Base-by-base conservation (phyloP, 2,888 invertebrate genomes). In the Melanostoma scalare region DNA sequence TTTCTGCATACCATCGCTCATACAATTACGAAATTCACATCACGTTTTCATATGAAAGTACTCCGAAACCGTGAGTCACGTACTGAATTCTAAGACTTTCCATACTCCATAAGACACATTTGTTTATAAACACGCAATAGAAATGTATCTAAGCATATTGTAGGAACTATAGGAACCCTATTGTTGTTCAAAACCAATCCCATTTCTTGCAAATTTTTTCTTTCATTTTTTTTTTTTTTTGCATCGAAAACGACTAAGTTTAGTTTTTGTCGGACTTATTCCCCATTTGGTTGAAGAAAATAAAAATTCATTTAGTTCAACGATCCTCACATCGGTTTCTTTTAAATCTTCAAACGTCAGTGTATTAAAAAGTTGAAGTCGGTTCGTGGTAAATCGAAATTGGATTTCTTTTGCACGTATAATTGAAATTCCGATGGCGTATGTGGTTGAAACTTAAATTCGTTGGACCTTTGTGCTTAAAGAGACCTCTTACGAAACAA, bases 41-140 rank as follows among this genome's bases (percentile, higher is more conserved):
- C 80, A 80, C 80, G 80, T 80, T 65, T 56, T 46, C 36, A 38
- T 69, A 52, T 42, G 33, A 60, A 60, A 60, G 60, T 33, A 60
- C 33, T 2, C 44, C 44, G 33, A 60, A 46, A 58, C 5, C 35
- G 44, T 46, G 53, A 61, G 65, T 80, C 80, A 80, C 80, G 80
- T 80, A 80, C 65, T 35, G 8, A 30, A 35, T 31, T 42, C 30
- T 36, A 61, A 80, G 75, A 80, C 80, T 80, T 80, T 80, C 80
- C 71, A 75, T 68, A 74, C 48, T 80, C 80, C 71, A 75, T 68
- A 74, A 40, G 63, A 52, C 63, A 63, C 56, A 48, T 68, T 42
- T 55, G 20, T 56, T 63, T 10, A 65, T 72, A 53, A 55, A 48
- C 20, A 52, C 46, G 44, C 60, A 36, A 73, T 53, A 63, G 35